These are phyloP conservation scores for Zenarchopterus dispar DNA, from an alignment of 2,797 vertebrate species.

Conservation along the genomic window DNA sequence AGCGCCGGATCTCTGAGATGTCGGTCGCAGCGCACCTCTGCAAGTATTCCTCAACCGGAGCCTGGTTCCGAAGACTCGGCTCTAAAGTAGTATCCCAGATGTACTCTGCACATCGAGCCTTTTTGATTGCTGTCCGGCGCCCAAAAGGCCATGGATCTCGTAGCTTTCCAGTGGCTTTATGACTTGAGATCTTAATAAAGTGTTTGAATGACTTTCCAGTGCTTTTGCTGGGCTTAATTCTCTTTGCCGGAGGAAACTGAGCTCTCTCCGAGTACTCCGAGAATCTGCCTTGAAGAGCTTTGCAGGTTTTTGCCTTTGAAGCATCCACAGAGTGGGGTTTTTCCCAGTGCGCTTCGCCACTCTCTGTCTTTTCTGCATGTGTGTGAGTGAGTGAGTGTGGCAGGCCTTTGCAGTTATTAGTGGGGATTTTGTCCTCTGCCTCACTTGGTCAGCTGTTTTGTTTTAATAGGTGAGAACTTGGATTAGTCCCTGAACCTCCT, in stretches of 20 bases:
- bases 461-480: constrained; percentile 75
- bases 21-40: constrained; percentile 40
- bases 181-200: constrained; percentile 79
- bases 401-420: constrained; percentile 48
- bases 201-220: constrained; percentile 74
- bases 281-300: constrained; percentile 73
- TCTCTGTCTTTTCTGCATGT: constrained; percentile 50
- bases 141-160: constrained; percentile 57
- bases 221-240: constrained; percentile 51
- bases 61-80: constrained; percentile 26
- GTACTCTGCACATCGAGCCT: constrained; percentile 54
- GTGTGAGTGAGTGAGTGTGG: constrained; percentile 31
- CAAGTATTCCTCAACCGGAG: constrained; percentile 46
- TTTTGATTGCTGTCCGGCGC: constrained; percentile 59
- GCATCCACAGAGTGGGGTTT: constrained; percentile 59
- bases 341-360: constrained; percentile 68
- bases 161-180: constrained; percentile 73
- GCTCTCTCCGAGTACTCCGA: constrained; percentile 35
- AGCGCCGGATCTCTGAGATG: constrained; percentile 16
- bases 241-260: constrained; percentile 44
- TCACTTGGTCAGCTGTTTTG: constrained; percentile 68
- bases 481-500: constrained; percentile 62
- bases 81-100: constrained; percentile 70
- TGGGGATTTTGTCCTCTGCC: constrained; percentile 59
- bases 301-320: constrained; percentile 72